Percentiles rank a stretch among this genome's conserved stretches.
Conservation (phyloP, 2,797 vertebrate species). For the Gorsachius magnificus region DNA sequence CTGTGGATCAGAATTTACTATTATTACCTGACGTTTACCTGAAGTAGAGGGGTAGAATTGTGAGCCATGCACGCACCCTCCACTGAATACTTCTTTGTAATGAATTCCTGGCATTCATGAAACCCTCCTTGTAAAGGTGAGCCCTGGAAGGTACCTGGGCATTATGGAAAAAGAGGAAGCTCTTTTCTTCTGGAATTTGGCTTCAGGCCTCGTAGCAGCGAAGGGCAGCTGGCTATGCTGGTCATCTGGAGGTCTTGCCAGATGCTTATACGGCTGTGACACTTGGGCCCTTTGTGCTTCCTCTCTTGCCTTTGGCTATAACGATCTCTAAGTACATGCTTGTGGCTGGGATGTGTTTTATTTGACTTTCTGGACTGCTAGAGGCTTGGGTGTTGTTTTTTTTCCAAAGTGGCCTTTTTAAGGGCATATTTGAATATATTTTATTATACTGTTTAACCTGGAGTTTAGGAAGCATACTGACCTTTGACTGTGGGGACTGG, state of each 20-base stretch:
- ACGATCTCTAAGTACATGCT: background rate
- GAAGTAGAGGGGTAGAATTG: background rate
- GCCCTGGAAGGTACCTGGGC: background rate
- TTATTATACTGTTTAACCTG: background rate
- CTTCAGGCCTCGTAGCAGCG: background rate
- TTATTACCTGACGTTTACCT: background rate
- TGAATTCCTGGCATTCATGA: background rate
- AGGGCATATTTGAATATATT: background rate
- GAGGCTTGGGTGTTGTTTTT: background rate
- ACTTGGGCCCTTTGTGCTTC: background rate
- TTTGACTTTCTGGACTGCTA: background rate
- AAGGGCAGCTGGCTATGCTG: background rate
- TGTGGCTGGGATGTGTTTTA: background rate
- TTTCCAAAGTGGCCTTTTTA: background rate
- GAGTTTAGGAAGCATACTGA: background rate
- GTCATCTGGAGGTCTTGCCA: background rate
- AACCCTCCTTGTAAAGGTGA: background rate
- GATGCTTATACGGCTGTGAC: background rate
- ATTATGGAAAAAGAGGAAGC: background rate
- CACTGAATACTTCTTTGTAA: background rate
- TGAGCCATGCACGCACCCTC: background rate
- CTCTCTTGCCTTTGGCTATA: background rate
- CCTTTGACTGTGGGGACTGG: background rate
- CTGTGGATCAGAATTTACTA: background rate
- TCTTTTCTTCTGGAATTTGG: background rate